Base-by-base conservation (phyloP, 2,797 vertebrate genomes). In the Platyrinchus mystaceus region DNA sequence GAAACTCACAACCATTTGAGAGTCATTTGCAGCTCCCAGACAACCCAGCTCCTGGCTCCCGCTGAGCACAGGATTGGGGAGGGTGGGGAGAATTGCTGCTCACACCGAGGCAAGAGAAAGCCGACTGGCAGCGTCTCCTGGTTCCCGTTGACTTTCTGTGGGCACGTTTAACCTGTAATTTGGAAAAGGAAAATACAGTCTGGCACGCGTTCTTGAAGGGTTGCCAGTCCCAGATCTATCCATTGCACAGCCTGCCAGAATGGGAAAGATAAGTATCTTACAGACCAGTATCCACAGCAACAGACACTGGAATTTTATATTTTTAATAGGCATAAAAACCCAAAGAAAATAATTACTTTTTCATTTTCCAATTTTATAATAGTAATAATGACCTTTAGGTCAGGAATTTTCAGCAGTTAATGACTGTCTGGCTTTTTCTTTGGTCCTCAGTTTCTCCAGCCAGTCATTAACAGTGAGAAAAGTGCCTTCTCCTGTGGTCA, bases 201-300 rank as follows among this genome's bases (percentile, higher is more conserved):
- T 94, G 95, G 95, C 90, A 90, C 73, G 13, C 41, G 26, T 69
- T 78, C 76, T 76, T 88, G 91, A 93, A 81, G 83, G 66, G 73
- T 21, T 95, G 91, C 94, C 94, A 94, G 85, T 79, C 87, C 62
- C 69, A 88, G 66, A 81, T 90, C 89, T 90, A 89, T 34, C 73
- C 91, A 69, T 30, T 74, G 84, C 53, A 23, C 2, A 75, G 89
- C 43, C 49, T 88, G 95, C 89, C 91, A 95, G 87, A 88, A 64
- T 55, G 76, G 66, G 91, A 83, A 95, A 91, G 89, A 93, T 87
- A 91, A 96, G 85, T 84, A 56, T 59, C n/a, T 94, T 96, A 90
- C 94, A 95, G 90, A 95, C 84, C 77, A 93, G 94, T 97, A 96
- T 96, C 97, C 97, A 97, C 92, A 96, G 97, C 95, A 97, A 98